A percentile compares a stretch with the other conserved stretches of the same genome.
phyloP scores from a whole-genome alignment of 2,113 vertebrate species.

The Cettia cetti region DNA sequence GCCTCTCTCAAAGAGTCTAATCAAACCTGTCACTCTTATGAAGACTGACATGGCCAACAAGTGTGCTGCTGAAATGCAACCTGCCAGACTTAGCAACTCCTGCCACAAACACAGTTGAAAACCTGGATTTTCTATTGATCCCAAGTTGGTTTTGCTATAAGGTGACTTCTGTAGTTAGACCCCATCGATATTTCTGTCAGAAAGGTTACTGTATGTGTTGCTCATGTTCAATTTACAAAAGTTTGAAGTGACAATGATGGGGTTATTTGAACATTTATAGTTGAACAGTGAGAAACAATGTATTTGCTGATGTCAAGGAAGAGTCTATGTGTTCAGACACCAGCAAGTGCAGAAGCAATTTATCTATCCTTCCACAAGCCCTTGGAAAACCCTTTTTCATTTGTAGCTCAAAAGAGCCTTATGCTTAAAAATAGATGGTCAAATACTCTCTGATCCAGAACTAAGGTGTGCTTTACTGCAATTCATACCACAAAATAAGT shows the following conservation, averaged over 20 bases:
- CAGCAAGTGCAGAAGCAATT: neutral
- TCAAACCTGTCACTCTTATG: constrained; percentile 48
- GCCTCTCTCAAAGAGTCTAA: constrained; percentile 16
- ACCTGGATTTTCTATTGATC: constrained; percentile 40
- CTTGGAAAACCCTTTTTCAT: neutral
- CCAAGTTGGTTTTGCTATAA: neutral
- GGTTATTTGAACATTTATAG: neutral
- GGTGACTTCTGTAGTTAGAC: neutral
- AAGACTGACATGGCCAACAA: constrained; percentile 52
- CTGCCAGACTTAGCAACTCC: constrained; percentile 6
- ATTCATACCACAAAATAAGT: neutral
- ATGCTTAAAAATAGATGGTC: neutral
- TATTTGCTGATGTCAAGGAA: neutral
- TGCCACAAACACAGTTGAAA: neutral
- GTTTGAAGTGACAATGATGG: neutral
- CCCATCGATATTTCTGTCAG: neutral
- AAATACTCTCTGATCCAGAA: neutral
- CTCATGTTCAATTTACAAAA: neutral
- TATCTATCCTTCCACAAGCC: neutral
- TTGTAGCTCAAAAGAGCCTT: neutral
- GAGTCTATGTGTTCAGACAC: neutral
- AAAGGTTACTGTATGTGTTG: neutral
- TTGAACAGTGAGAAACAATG: neutral
- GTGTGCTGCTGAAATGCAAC: constrained; percentile 36
- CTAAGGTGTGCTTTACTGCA: neutral